phyloP scores from a whole-genome alignment of 2,888 invertebrate genomes.

The Orthosia cruda region DNA sequence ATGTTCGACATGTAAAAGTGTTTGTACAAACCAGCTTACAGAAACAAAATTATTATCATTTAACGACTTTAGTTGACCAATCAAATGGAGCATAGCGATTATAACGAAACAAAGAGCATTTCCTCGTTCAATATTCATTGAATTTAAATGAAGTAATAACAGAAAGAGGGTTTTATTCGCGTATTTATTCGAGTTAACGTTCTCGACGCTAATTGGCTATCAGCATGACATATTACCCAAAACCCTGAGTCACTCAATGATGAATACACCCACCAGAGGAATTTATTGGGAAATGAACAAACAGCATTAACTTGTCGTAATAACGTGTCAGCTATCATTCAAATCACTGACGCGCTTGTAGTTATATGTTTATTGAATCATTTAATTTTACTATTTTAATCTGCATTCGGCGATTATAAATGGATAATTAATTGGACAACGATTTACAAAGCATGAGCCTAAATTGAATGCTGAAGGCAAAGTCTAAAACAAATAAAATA shows the following conservation, averaged over 20 bases:
- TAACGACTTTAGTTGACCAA: constrained; percentile 22
- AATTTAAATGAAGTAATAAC: constrained; percentile 52
- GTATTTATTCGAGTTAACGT: constrained; percentile 50
- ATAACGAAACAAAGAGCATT: constrained; percentile 8
- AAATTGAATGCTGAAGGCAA: constrained; percentile 4
- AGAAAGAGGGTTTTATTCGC: constrained; percentile 49
- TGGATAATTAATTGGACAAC: neutral
- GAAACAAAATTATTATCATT: no score
- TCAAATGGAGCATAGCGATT: constrained; percentile 3
- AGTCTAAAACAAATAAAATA: no score
- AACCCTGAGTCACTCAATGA: constrained; percentile 70
- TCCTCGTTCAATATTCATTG: constrained; percentile 25
- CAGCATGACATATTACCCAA: constrained; percentile 67
- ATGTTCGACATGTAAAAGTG: no score
- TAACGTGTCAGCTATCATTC: constrained; percentile 62
- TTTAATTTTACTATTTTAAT: constrained; percentile 18
- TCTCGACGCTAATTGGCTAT: constrained; percentile 73
- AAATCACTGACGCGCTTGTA: constrained; percentile 47
- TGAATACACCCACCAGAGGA: constrained; percentile 72
- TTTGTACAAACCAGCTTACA: no score
- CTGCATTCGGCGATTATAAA: neutral
- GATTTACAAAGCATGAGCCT: neutral
- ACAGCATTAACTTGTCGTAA: constrained; percentile 71
- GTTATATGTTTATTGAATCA: constrained; percentile 32
- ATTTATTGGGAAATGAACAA: constrained; percentile 75